Evolutionary conservation across 1,140 invertebrate genomes (phyloP).

Genomic region (Drosophila jambulina): DNA sequence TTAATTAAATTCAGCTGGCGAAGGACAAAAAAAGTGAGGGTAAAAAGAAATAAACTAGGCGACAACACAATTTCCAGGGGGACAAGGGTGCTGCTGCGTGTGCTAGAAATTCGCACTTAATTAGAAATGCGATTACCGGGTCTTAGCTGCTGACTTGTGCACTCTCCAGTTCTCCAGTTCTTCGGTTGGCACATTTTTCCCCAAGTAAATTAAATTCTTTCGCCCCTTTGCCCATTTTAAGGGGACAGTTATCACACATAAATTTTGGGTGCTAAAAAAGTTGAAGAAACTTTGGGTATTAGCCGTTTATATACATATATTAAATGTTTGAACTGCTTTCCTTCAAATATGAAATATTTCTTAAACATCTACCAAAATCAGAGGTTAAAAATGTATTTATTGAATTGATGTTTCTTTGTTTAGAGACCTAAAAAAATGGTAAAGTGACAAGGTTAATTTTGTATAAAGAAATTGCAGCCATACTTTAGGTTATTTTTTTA

Average conservation of each 20-base stretch:
- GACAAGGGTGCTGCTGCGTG: slow-evolving; percentile 28
- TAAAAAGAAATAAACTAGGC: slow-evolving; percentile 72
- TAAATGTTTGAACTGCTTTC: background rate
- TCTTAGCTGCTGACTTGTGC: slow-evolving; percentile 69
- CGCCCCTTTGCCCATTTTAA: background rate
- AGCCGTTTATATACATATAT: background rate
- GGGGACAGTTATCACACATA: slow-evolving; percentile 31
- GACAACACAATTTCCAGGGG: slow-evolving; percentile 71
- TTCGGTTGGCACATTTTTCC: slow-evolving; percentile 64
- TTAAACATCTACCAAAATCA: background rate
- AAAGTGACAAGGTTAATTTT: no score
- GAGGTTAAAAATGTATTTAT: background rate
- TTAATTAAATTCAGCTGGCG: slow-evolving; percentile 80
- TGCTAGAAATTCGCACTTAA: slow-evolving; percentile 75
- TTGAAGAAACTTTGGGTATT: slow-evolving; percentile 1
- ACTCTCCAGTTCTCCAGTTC: slow-evolving; percentile 12
- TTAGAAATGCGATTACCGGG: slow-evolving; percentile 79
- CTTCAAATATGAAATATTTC: background rate
- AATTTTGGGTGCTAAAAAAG: slow-evolving; percentile 30
- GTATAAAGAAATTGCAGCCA: no score
- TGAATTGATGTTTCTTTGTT: background rate
- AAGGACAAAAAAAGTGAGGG: slow-evolving; percentile 38
- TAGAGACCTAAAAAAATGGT: no score
- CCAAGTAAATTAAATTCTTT: slow-evolving; percentile 72
- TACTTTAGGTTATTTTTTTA: no score